Conservation (phyloP, 1,140 invertebrate genomes). For the Cyclina sinensis region DNA sequence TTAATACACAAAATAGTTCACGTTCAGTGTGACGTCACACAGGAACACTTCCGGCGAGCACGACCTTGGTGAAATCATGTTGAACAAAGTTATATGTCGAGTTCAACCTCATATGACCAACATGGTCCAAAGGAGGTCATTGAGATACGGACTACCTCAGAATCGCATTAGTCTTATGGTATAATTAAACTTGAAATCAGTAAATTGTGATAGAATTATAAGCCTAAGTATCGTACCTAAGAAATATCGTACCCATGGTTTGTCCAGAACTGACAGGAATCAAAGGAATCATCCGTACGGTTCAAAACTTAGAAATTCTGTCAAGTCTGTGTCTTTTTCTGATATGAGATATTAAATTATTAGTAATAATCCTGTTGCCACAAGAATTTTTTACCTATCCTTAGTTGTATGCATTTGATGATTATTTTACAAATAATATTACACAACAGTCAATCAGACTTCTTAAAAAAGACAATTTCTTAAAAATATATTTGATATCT, state of each 20-base stretch:
- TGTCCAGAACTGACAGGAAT: neutral
- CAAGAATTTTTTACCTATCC: too few species aligned
- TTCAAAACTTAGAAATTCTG: neutral
- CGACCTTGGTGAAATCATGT: neutral
- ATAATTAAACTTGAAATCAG: neutral
- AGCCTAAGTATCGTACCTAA: neutral
- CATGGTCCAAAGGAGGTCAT: neutral
- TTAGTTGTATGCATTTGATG: neutral
- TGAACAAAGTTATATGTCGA: neutral
- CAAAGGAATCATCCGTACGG: neutral
- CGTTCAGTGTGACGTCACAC: neutral
- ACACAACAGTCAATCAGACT: too few species aligned
- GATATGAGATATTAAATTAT: too few species aligned
- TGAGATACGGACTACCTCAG: neutral
- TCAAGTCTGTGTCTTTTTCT: too few species aligned
- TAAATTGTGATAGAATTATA: too few species aligned
- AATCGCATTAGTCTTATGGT: neutral
- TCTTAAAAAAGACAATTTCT: too few species aligned
- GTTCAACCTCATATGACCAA: neutral
- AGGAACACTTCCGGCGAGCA: neutral
- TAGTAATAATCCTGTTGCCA: too few species aligned
- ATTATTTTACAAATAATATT: too few species aligned
- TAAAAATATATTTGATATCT: too few species aligned
- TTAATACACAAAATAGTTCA: constrained; percentile 12
- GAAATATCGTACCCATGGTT: neutral